These are phyloP conservation scores for Aphelinus atriplicis DNA, from an alignment of 1,140 invertebrate species.

Conservation along the genomic window DNA sequence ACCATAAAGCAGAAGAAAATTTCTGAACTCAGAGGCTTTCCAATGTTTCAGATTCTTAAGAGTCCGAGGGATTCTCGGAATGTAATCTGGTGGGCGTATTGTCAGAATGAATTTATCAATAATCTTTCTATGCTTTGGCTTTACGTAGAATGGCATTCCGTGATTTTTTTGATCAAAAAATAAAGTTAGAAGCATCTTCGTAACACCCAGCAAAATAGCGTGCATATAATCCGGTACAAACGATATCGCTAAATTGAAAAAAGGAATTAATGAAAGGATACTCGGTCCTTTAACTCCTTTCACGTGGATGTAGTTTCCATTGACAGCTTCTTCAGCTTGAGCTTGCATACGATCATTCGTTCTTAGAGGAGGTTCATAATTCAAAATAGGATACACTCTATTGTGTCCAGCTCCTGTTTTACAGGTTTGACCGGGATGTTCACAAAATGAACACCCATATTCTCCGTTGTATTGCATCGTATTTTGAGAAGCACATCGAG, in stretches of 20 bases:
- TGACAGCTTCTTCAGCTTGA: constrained; percentile 26
- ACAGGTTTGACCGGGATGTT: constrained; percentile 24
- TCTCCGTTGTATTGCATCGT: constrained; percentile 28
- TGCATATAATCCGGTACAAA: constrained; percentile 42
- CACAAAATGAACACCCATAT: constrained; percentile 20
- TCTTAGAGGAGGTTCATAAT: neutral
- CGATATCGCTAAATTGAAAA: constrained; percentile 28
- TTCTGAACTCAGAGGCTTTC: constrained; percentile 31
- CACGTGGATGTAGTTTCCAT: constrained; percentile 9
- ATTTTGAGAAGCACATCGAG: constrained; percentile 8
- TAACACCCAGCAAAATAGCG: constrained; percentile 31
- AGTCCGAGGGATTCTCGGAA: constrained; percentile 21
- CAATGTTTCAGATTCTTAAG: constrained; percentile 32
- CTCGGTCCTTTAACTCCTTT: constrained; percentile 36
- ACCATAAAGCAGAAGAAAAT: constrained; percentile 22
- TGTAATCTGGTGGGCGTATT: constrained; percentile 29
- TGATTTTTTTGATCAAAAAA: too few species aligned
- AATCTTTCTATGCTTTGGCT: constrained; percentile 12
- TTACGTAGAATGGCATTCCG: too few species aligned
- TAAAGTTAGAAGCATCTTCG: too few species aligned
- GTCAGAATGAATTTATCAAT: constrained; percentile 13
- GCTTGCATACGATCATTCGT: constrained; percentile 30
- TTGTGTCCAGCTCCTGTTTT: constrained; percentile 5
- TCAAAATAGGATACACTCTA: constrained; percentile 20
- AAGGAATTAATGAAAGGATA: constrained; percentile 27